These are phyloP conservation scores for Nomada hirtipes DNA, from an alignment of 2,888 invertebrate genomes.

Conservation along the genomic window DNA sequence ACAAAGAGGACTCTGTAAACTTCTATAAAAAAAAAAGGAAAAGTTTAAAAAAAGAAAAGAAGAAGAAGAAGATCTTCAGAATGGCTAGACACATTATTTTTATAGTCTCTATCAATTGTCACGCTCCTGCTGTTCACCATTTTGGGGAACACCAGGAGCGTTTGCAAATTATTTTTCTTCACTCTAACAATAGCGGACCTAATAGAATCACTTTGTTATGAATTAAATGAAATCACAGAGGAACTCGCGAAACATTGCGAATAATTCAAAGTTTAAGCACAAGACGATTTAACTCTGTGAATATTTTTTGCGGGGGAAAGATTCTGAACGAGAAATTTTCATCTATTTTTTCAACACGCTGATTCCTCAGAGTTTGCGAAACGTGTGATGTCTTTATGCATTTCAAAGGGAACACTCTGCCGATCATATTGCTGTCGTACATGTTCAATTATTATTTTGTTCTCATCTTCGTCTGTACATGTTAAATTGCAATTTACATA, in stretches of 20 bases:
- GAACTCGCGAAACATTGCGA: not conserved
- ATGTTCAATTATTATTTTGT: too few relatives aligned
- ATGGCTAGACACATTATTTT: constrained; percentile 68
- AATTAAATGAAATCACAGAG: not conserved
- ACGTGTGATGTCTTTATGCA: not conserved
- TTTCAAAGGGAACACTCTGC: not conserved
- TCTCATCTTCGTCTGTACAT: too few relatives aligned
- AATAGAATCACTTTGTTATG: constrained; percentile 24
- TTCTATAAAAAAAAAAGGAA: constrained; percentile 44
- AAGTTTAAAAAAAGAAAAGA: constrained; percentile 25
- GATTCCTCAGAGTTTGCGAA: not conserved
- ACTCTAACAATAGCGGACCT: constrained; percentile 9
- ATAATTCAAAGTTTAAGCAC: not conserved
- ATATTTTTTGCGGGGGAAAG: not conserved
- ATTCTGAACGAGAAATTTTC: constrained; percentile 23
- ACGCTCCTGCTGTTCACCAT: constrained; percentile 45
- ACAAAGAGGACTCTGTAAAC: constrained; percentile 54
- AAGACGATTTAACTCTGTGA: not conserved
- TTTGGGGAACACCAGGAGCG: constrained; percentile 14
- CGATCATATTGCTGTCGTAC: not conserved
- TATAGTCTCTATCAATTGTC: constrained; percentile 66
- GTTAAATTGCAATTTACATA: not conserved
- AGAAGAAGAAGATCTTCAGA: constrained; percentile 38
- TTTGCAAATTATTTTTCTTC: constrained; percentile 53
- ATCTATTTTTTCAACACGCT: not conserved